Evolutionary conservation across 2,797 vertebrate genomes (phyloP).

Genomic region (Lemur catta): DNA sequence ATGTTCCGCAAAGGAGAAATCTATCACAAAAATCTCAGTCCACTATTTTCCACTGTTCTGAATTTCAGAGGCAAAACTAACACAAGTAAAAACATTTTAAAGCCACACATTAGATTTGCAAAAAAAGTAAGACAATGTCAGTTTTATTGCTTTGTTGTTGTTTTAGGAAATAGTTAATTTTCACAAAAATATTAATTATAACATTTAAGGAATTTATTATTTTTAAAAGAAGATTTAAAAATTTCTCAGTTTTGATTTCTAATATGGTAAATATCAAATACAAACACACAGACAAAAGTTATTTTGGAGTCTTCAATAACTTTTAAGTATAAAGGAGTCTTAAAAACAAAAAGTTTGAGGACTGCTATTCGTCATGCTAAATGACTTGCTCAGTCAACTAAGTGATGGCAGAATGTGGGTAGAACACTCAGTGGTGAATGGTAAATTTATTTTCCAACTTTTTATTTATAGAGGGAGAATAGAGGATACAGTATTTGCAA

Average conservation of each 20-base stretch:
- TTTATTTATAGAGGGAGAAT: background rate
- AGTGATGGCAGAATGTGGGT: background rate
- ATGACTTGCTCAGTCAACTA: background rate
- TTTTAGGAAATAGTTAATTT: background rate
- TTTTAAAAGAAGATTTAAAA: background rate
- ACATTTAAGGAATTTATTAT: background rate
- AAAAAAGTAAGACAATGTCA: background rate
- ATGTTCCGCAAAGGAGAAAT: background rate
- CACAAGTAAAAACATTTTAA: background rate
- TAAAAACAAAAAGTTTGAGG: background rate
- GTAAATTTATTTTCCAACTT: background rate
- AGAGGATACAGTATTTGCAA: background rate
- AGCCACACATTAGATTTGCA: background rate
- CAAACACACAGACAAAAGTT: background rate
- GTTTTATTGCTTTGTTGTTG: background rate
- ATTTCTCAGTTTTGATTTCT: background rate
- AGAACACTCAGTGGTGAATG: background rate
- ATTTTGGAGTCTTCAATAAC: background rate
- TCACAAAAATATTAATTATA: background rate
- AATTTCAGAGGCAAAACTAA: constrained; percentile 25
- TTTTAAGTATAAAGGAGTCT: background rate
- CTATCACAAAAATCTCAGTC: background rate
- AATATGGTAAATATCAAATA: background rate
- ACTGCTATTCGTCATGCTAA: background rate
- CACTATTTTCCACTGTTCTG: background rate